Conservation (phyloP, 2,113 vertebrate species). For the Thunnus thynnus region DNA sequence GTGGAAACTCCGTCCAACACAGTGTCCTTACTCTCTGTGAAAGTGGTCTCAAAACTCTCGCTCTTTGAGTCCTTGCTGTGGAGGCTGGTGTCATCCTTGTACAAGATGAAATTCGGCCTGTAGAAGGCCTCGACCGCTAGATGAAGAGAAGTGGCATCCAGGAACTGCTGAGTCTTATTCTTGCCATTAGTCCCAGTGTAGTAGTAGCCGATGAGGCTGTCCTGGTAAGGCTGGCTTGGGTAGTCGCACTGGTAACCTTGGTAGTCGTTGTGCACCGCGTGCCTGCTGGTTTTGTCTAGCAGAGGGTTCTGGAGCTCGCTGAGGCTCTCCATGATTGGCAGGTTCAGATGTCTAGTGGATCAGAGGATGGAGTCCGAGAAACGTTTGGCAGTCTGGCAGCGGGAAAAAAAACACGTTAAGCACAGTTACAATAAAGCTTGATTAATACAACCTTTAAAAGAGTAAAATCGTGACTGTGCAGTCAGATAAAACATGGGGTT, state of each 20-base stretch:
- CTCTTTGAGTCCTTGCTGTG: constrained; percentile 89
- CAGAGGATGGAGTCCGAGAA: constrained; percentile 43
- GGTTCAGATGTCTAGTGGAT: constrained; percentile 54
- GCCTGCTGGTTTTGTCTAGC: constrained; percentile 85
- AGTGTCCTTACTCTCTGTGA: constrained; percentile 87
- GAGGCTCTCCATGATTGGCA: constrained; percentile 89
- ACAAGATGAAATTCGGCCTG: constrained; percentile 89
- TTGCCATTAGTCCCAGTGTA: constrained; percentile 82
- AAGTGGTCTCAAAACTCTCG: constrained; percentile 92
- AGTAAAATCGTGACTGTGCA: neutral
- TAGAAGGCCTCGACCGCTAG: constrained; percentile 93
- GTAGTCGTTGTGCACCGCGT: constrained; percentile 81
- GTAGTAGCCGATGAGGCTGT: constrained; percentile 91
- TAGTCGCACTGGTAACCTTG: constrained; percentile 87
- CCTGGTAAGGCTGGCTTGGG: constrained; percentile 84
- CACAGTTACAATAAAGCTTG: neutral
- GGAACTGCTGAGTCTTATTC: constrained; percentile 88
- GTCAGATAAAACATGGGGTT: neutral
- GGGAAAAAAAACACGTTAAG: constrained; percentile 36
- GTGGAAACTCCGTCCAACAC: constrained; percentile 58
- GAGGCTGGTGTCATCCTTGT: constrained; percentile 87
- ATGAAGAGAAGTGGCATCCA: constrained; percentile 93
- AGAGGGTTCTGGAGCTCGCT: constrained; percentile 92
- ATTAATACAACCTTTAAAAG: neutral
- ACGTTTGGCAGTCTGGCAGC: constrained; percentile 47